Conservation (phyloP, 2,888 invertebrate genomes). For the Crepidodera aurea region DNA sequence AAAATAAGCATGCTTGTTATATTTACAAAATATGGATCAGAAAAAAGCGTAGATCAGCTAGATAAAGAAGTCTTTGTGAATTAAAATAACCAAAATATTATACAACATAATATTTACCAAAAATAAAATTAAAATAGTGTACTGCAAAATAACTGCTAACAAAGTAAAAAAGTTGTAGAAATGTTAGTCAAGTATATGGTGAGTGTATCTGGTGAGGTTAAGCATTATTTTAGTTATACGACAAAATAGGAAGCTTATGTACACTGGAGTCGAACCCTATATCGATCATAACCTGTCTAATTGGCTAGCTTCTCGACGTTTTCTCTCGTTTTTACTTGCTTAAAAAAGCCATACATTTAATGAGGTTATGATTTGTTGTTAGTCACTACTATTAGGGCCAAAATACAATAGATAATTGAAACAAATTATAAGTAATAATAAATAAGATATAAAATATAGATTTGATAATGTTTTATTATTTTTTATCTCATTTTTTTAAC, state of each 20-base stretch:
- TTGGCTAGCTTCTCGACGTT: constrained; percentile 41
- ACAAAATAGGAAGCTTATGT: constrained; percentile 62
- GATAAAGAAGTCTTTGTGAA: no score
- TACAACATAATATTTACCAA: no score
- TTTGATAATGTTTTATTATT: no score
- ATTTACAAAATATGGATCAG: no score
- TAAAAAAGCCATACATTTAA: background rate
- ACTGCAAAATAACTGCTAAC: constrained; percentile 2
- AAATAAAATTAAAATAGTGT: background rate
- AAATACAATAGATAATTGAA: no score
- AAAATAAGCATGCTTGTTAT: no score
- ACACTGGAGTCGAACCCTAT: constrained; percentile 58
- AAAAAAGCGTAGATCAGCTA: no score
- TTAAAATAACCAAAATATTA: no score
- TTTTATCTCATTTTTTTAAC: no score
- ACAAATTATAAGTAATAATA: no score
- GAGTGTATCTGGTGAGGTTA: background rate
- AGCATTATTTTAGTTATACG: constrained; percentile 36
- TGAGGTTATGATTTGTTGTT: background rate
- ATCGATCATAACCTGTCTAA: constrained; percentile 58
- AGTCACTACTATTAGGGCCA: background rate
- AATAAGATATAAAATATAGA: no score
- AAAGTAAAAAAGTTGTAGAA: background rate
- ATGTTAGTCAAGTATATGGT: constrained; percentile 2
- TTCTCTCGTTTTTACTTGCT: background rate